phyloP scores from a whole-genome alignment of 2,113 vertebrate genomes.

The Platycercus adscitus region DNA sequence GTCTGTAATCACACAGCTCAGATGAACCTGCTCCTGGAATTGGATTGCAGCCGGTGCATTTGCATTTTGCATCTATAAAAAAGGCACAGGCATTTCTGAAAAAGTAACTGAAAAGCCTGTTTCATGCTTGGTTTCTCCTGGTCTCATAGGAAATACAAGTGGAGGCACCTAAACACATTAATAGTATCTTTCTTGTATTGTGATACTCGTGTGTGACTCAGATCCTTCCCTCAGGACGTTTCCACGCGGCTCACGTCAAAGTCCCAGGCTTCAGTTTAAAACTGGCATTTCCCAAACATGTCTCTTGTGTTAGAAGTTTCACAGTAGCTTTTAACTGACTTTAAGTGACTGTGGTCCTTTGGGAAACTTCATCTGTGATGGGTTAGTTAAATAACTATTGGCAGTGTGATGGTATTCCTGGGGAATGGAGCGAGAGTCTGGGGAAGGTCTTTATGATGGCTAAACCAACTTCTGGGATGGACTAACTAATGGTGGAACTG shows the following conservation, averaged over 20 bases:
- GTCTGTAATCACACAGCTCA: not conserved
- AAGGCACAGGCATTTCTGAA: not conserved
- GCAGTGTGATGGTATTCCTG: not conserved
- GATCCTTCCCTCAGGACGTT: not conserved
- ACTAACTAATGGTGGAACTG: not conserved
- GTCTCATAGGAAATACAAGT: not conserved
- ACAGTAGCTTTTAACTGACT: constrained; percentile 1
- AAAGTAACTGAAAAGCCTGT: not conserved
- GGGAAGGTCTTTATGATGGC: not conserved
- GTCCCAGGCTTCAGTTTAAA: not conserved
- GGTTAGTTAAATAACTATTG: not conserved
- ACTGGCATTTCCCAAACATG: not conserved
- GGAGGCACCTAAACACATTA: not conserved
- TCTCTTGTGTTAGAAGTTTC: not conserved
- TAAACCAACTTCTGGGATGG: not conserved
- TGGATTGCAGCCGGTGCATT: not conserved
- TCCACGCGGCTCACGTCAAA: not conserved
- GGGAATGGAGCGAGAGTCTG: not conserved
- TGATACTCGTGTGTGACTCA: not conserved
- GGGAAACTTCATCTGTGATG: not conserved
- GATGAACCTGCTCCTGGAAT: not conserved
- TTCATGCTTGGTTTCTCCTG: not conserved
- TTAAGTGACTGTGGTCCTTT: not conserved
- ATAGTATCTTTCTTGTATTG: not conserved
- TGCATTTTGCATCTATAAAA: not conserved